Base-by-base conservation (phyloP, 2,113 vertebrate genomes). In the Mirza zaza region DNA sequence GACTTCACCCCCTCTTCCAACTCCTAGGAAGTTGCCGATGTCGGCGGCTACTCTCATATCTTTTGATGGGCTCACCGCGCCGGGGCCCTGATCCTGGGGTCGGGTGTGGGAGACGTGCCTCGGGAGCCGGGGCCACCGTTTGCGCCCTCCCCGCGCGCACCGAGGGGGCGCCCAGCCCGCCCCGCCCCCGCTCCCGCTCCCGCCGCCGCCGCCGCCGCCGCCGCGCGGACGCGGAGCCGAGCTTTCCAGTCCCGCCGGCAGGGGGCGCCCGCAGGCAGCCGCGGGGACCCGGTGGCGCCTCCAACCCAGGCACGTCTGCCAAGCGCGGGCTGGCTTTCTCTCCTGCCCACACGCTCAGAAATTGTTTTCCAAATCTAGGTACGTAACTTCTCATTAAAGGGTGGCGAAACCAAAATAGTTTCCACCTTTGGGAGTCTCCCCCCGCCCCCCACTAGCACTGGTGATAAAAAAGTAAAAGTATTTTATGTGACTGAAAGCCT, bases 201-300 rank as follows among this genome's bases (percentile, higher is more conserved):
- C 29, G 12, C 14, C 63, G n/a, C 52, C 2, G 63, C 63, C 18
- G 12, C 63, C 3, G 63, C 32, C 5, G 65, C 32, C 14, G 65
- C 65, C 65, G 65, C 65, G 32, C 32, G 34, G 15, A 67, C 63
- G 25, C 63, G 34, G 65, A 48, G 50, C 80, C 25, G 61, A 63
- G 61, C 61, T 2, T 67, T 57, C 13, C 20, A 77, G 9, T 87
- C 45, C 90, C 67, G 7, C 96, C 96, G 55, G 94, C 4, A 97
- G 96, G 90, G 90, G 97, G 93, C 91, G 52, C 25, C 87, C 87
- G 8, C 68, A 84, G 87, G 87, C 92, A 88, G 88, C 80, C 39
- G 68, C 36, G 85, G 6, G 71, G 59, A 29, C 20, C 0, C 0
- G 34, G 87, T 8, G 18, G 34, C n/a, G 57, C 82, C 70, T 0